Evolutionary conservation across 2,888 invertebrate genomes (phyloP).

Genomic region (Sicus ferrugineus): DNA sequence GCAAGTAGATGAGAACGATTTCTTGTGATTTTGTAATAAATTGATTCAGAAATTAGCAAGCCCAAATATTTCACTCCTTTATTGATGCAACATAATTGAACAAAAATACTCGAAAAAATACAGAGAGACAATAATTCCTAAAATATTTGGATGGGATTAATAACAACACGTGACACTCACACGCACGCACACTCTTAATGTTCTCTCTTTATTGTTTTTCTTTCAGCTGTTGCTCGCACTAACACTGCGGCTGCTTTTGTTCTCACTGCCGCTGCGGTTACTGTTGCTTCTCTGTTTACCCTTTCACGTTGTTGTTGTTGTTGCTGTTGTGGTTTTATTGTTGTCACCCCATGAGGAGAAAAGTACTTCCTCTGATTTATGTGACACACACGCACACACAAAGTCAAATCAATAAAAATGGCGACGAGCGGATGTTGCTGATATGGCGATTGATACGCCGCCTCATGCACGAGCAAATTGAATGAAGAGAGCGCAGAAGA

Average conservation of each 20-base stretch:
- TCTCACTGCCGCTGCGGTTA: not conserved
- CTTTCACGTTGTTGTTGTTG: not conserved
- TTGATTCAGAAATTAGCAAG: too few relatives aligned
- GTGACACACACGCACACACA: constrained; percentile 30
- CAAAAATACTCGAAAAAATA: too few relatives aligned
- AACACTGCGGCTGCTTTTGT: not conserved
- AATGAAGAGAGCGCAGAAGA: not conserved
- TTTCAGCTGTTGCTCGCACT: not conserved
- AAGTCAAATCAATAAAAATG: constrained; percentile 37
- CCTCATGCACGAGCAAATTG: not conserved
- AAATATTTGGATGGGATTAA: too few relatives aligned
- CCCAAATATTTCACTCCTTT: too few relatives aligned
- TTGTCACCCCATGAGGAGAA: not conserved
- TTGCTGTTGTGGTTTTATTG: not conserved
- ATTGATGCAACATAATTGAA: too few relatives aligned
- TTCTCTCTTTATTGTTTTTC: not conserved
- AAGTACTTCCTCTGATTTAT: constrained; percentile 39
- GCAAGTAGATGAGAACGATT: too few relatives aligned
- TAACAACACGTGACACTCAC: too few relatives aligned
- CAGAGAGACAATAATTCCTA: too few relatives aligned
- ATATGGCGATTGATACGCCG: constrained; percentile 3
- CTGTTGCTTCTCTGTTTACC: too few relatives aligned
- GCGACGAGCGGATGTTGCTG: constrained; percentile 39
- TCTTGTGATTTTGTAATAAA: too few relatives aligned
- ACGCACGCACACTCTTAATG: not conserved